Evolutionary conservation across 2,113 vertebrate genomes (phyloP).

Genomic region (Callospermophilus lateralis): DNA sequence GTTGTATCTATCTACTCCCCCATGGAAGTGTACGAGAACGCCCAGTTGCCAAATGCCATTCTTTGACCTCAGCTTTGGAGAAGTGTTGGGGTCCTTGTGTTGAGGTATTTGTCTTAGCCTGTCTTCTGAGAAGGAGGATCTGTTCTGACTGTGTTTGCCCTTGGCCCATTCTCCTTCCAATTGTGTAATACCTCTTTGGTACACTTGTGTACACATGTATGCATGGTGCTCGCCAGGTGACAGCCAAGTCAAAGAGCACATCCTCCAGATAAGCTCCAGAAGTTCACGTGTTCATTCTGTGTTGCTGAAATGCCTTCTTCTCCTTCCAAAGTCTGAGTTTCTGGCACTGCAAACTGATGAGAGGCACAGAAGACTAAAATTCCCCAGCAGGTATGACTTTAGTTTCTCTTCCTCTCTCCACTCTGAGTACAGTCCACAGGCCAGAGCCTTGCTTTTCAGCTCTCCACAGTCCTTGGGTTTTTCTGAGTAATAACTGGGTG

Average conservation of each 20-base stretch:
- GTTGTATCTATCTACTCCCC: background rate
- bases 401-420: background rate
- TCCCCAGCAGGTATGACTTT: background rate
- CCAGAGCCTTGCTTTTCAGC: background rate
- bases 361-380: background rate
- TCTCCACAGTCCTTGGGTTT: background rate
- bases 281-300: background rate
- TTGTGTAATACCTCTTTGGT: background rate
- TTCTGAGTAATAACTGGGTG: background rate
- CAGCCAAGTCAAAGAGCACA: too few species aligned
- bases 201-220: background rate
- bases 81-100: background rate
- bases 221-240: background rate
- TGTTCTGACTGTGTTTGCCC: background rate
- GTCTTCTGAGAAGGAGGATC: background rate
- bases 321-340: background rate
- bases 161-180: background rate
- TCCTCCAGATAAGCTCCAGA: background rate
- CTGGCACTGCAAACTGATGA: background rate
- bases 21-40: too few species aligned
- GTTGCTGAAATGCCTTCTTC: background rate
- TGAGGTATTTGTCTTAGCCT: background rate
- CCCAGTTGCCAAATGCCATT: background rate
- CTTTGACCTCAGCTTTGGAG: background rate
- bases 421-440: rapidly evolving